Base-by-base conservation (phyloP, 2,888 invertebrate species). In the Lissonota sp. region DNA sequence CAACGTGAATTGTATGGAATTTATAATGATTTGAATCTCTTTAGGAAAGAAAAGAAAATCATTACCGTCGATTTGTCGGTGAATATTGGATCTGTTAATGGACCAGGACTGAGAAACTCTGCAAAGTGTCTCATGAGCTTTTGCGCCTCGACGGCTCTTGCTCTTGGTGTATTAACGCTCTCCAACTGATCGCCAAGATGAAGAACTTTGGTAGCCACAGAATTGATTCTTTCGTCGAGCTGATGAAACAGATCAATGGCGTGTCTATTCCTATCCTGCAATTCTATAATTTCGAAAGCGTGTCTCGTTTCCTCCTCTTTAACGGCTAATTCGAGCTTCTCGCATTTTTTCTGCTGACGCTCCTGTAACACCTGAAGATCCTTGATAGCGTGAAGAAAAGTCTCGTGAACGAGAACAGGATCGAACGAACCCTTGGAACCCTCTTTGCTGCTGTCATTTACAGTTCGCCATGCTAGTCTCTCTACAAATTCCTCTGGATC, bases 111-210 rank as follows among this genome's bases (percentile, higher is more conserved):
- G 4, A 99, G 93, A 92, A 99, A 99, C 90, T 98, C 98, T 2
- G 97, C 96, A 92, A 99, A 97, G 92, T 97, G 96, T 75, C 96
- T 96, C 94, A 99, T 96, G 37, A 99, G 93, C 89, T 97, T 97
- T 88, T 98, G 96, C 0, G 99, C 99, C 89, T 99, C 99, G 0
- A 98, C 98, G 0, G 99, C 98, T 78, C 99, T 94, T 12, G 98
- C 97, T 75, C 99, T 93, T 0, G 99, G 99, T 0, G 97, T 98
- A 90, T 99, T 97, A 0, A 99, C 98, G 84, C 98, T 98, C 88
- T 99, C 99, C 58, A 99, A 93, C 91, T 99, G 99, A 93, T 99
- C 99, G 0, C 99, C 99, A n/a, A 99, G 95, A 93, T 99, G 99
- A 62, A 99, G 95, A 0, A 99, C 99, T 93, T 99, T 98, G 0